Evolutionary conservation across 1,140 invertebrate genomes (phyloP).

Genomic region (Luehdorfia chinensis): DNA sequence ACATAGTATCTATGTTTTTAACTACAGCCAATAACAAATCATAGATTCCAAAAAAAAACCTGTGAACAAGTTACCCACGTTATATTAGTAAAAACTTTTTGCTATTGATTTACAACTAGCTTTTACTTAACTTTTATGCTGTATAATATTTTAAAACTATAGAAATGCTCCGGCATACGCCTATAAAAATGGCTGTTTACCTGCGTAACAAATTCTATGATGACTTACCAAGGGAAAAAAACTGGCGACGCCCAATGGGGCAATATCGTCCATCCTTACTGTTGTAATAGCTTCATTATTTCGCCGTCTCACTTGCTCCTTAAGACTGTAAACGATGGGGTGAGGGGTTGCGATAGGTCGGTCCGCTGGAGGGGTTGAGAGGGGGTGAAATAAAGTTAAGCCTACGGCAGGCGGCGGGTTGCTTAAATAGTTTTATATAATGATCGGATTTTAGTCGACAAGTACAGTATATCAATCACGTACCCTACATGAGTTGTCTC

Average conservation of each 20-base stretch:
- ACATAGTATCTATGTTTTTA: too few species aligned
- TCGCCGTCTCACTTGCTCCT: constrained; percentile 41
- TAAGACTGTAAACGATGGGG: constrained; percentile 30
- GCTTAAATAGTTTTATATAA: too few species aligned
- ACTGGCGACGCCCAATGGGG: constrained; percentile 7
- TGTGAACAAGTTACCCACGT: too few species aligned
- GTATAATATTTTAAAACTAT: not conserved
- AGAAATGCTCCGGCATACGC: not conserved
- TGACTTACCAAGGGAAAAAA: constrained; percentile 5
- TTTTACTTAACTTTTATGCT: too few species aligned
- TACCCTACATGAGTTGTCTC: too few species aligned
- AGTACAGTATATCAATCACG: too few species aligned
- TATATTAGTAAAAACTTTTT: too few species aligned
- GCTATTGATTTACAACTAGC: too few species aligned
- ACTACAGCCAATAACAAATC: too few species aligned
- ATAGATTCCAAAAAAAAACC: not conserved
- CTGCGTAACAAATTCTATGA: not conserved
- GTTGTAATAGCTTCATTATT: constrained; percentile 37
- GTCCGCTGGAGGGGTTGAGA: constrained; percentile 20
- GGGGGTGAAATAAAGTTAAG: constrained; percentile 52
- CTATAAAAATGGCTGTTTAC: constrained; percentile 4
- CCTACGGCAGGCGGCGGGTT: constrained; percentile 40
- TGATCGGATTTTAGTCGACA: too few species aligned
- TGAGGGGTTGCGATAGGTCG: constrained; percentile 43
- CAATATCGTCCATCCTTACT: constrained; percentile 13